Conservation (phyloP, 2,113 vertebrate genomes). For the Fregata magnificens region DNA sequence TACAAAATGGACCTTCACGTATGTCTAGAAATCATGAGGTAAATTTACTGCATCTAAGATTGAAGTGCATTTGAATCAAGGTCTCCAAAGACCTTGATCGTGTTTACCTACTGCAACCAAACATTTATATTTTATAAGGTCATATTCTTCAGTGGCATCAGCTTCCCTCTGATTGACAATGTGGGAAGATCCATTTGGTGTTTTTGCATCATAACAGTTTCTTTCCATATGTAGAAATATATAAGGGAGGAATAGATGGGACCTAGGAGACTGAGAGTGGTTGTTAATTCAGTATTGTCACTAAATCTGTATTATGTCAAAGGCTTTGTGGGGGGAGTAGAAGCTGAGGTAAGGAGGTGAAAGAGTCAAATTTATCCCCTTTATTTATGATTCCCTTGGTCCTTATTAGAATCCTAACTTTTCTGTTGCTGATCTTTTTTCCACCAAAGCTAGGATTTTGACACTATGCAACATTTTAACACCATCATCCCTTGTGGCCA, state of each 20-base stretch:
- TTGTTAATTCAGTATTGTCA: background rate
- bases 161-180: background rate
- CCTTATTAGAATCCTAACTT: background rate
- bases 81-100: background rate
- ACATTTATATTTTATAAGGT: background rate
- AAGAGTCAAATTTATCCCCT: background rate
- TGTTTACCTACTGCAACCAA: background rate
- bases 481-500: background rate
- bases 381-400: background rate
- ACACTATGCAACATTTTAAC: background rate
- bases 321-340: background rate
- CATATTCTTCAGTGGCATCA: background rate
- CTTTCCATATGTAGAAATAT: background rate
- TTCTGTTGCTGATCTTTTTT: background rate
- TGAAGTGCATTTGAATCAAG: background rate
- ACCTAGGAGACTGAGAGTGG: background rate
- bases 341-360: background rate
- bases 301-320: background rate
- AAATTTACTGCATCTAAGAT: background rate
- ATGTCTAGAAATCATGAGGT: background rate
- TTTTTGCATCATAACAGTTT: background rate
- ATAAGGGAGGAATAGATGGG: background rate
- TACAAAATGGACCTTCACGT: background rate
- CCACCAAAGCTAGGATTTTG: background rate
- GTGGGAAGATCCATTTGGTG: background rate